Evolutionary conservation across 64 coral and sea anemone genomes (phyloP), one percentile per base, ranked within the genome.

Genomic region (Pocillopora verrucosa): DNA sequence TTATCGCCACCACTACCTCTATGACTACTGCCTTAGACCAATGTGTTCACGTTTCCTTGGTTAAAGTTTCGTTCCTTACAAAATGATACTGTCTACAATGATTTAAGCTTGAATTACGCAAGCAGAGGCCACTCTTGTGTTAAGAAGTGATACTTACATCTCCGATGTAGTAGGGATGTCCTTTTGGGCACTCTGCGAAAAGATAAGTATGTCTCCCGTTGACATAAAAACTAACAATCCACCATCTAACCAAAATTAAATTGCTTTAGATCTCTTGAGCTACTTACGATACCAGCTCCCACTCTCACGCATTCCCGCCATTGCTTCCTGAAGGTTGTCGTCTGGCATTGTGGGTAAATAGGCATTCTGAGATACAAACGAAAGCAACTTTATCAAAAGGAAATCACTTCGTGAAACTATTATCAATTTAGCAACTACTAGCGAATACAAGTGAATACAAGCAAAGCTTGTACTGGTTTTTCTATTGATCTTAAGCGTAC

Each of bases 231-330:
- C 9, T 25, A 3, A 15, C 7, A 15, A 2, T 0, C 2, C 7
- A 0, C 5, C 10, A 72, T 0, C 65, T n/a, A 69, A 51, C 41
- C 41, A 20, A 70, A 10, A 70, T 11, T 70, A n/a, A 11, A 25
- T 24, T 70, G 0, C 0, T 4, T 5, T 11, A 20, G 7, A 30
- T 6, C 30, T n/a, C 10, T 25, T 25, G 9, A 70, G 67, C 20
- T 84, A 91, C 89, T 74, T 84, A 91, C 89, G 68, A 84, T 91
- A 91, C 89, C 89, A 91, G 35, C 1, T 76, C 13, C 80, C 89
- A 16, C 19, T 19, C n/a, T 91, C 89, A 30, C 12, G 59, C n/a
- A 91, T 81, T 26, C 89, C 89, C 19, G 17, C 61, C 58, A 81
- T 81, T 62, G 82, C 89, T 36, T 85, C 59, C 58, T 77, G 12